These are phyloP conservation scores for Plestiodon gilberti DNA, from an alignment of 2,113 vertebrate genomes.

Conservation along the genomic window DNA sequence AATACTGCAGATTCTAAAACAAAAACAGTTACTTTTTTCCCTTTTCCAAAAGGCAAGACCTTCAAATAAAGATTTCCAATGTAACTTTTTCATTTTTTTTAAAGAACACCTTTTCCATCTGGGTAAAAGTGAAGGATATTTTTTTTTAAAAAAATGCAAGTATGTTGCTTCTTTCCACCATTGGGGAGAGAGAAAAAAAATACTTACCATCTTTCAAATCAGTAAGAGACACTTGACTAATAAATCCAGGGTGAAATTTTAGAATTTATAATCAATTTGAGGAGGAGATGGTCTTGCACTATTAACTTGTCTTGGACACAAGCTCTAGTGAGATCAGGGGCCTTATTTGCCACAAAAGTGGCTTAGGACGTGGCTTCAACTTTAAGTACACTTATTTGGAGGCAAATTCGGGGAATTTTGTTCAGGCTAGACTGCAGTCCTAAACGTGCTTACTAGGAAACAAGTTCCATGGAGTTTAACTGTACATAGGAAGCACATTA, in stretches of 20 bases:
- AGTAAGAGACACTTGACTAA: not conserved
- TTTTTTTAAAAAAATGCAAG: not conserved
- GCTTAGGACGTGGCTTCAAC: not conserved
- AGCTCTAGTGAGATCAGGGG: not conserved
- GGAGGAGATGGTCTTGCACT: not conserved
- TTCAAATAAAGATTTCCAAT: not conserved
- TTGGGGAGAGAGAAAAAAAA: not conserved
- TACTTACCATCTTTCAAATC: not conserved
- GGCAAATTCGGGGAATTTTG: not conserved
- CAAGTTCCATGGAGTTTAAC: not conserved
- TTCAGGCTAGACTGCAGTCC: not conserved
- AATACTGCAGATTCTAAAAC: not conserved
- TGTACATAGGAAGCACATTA: no score
- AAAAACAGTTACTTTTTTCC: not conserved
- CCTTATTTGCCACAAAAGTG: not conserved
- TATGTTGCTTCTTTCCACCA: not conserved
- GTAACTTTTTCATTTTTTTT: not conserved
- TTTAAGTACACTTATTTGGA: not conserved
- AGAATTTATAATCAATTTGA: not conserved
- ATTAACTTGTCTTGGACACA: not conserved
- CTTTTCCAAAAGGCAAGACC: not conserved
- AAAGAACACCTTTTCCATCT: no score
- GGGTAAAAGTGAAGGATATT: not conserved
- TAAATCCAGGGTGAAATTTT: not conserved
- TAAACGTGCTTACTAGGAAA: not conserved